phyloP scores from a whole-genome alignment of 2,888 invertebrate species.

The Petrolisthes cinctipes region DNA sequence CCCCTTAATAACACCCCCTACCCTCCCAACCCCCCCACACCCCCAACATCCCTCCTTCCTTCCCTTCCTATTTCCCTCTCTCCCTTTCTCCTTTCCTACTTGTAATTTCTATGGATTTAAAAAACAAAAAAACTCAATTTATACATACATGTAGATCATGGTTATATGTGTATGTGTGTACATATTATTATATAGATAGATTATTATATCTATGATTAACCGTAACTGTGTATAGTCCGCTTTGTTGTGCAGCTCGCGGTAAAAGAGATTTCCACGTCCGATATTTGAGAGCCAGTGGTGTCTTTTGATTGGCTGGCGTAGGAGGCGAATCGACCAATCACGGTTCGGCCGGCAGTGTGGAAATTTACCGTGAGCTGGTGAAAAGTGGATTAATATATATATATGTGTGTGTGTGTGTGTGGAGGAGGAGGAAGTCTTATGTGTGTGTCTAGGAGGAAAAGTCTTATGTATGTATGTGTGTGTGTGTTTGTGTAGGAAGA shows the following conservation, averaged over 20 bases:
- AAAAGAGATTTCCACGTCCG: too few relatives aligned
- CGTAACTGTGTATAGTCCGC: too few relatives aligned
- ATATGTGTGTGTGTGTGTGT: neutral
- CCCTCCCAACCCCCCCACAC: neutral
- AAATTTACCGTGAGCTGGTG: too few relatives aligned
- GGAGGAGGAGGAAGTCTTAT: too few relatives aligned
- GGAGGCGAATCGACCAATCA: too few relatives aligned
- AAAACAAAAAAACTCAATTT: slow-evolving; percentile 9
- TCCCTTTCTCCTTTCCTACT: slow-evolving; percentile 43
- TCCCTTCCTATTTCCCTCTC: slow-evolving; percentile 33
- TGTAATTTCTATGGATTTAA: slow-evolving; percentile 47
- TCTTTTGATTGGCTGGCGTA: too few relatives aligned
- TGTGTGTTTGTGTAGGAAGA: neutral
- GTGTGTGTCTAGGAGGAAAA: neutral
- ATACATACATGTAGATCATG: slow-evolving; percentile 59
- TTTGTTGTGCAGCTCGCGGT: too few relatives aligned
- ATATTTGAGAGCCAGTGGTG: too few relatives aligned
- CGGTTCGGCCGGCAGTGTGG: too few relatives aligned
- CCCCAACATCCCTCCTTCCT: neutral
- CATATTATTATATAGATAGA: slow-evolving; percentile 40
- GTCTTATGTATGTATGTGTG: slow-evolving; percentile 20
- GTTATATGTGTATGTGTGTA: slow-evolving; percentile 55
- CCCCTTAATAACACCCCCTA: too few relatives aligned
- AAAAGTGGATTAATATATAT: slow-evolving; percentile 10
- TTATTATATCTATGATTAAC: too few relatives aligned